Conservation (phyloP, 92 coral and sea anemone species). For the Epizoanthus rinbou region DNA sequence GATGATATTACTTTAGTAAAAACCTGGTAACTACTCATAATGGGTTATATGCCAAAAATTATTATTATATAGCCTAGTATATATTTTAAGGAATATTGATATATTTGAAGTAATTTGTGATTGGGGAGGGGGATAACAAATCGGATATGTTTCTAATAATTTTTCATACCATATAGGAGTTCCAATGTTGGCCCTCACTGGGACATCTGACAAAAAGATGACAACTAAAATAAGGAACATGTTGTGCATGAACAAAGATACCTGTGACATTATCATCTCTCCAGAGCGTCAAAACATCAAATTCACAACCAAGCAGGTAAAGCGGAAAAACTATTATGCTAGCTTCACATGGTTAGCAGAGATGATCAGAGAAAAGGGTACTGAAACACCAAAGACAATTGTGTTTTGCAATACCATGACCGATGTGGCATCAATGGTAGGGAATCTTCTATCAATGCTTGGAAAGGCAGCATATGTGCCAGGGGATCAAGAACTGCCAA, state of each 20-base stretch:
- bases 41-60: too few relatives aligned
- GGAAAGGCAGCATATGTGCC: slow-evolving; percentile 48
- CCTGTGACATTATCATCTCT: slow-evolving; percentile 9
- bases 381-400: neutral
- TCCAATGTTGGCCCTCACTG: slow-evolving; percentile 46
- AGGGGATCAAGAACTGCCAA: slow-evolving; percentile 34
- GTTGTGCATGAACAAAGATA: slow-evolving; percentile 23
- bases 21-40: too few relatives aligned
- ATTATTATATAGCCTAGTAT: too few relatives aligned
- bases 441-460: slow-evolving; percentile 33
- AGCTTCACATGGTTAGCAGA: slow-evolving; percentile 15
- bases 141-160: too few relatives aligned
- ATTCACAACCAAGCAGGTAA: slow-evolving; percentile 12
- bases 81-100: too few relatives aligned
- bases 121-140: too few relatives aligned
- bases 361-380: slow-evolving; percentile 17
- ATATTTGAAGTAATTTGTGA: too few relatives aligned
- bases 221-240: slow-evolving; percentile 5
- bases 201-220: slow-evolving; percentile 35
- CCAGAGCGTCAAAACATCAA: slow-evolving; percentile 3
- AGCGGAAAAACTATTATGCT: neutral
- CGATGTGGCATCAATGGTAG: slow-evolving; percentile 35
- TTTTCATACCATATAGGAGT: slow-evolving; percentile 20
- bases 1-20: too few relatives aligned
- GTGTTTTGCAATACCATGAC: slow-evolving; percentile 41